These are phyloP conservation scores for Meandrusa payeni DNA, from an alignment of 2,888 invertebrate species.

Conservation along the genomic window DNA sequence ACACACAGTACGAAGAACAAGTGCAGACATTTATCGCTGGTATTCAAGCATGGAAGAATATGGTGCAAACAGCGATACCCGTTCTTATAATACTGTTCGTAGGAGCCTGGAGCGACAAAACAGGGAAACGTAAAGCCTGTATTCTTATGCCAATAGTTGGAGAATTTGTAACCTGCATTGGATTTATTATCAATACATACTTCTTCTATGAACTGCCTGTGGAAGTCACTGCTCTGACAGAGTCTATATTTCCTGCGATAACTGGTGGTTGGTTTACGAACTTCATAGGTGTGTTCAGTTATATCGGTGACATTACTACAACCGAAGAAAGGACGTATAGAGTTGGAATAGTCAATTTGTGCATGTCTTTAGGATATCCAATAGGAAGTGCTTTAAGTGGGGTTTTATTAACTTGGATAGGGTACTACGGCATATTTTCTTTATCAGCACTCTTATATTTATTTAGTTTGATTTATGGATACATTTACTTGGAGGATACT, in stretches of 20 bases:
- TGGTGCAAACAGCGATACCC: constrained; percentile 90
- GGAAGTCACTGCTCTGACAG: constrained; percentile 88
- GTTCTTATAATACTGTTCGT: constrained; percentile 90
- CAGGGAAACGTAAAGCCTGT: constrained; percentile 87
- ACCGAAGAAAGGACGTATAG: constrained; percentile 89
- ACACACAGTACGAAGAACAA: constrained; percentile 76
- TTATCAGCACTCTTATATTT: constrained; percentile 87
- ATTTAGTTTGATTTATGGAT: constrained; percentile 87
- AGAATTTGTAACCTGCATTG: constrained; percentile 88
- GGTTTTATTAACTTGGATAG: constrained; percentile 84
- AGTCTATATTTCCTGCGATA: constrained; percentile 89
- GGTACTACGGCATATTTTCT: constrained; percentile 90
- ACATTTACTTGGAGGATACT: constrained; percentile 84
- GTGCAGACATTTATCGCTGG: constrained; percentile 87
- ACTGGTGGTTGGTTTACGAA: constrained; percentile 94
- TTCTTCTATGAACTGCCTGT: constrained; percentile 89
- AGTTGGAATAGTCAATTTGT: constrained; percentile 93
- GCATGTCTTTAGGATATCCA: constrained; percentile 92
- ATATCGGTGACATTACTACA: constrained; percentile 92
- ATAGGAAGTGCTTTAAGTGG: constrained; percentile 94
- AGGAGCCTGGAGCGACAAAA: constrained; percentile 89
- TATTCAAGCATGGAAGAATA: constrained; percentile 92
- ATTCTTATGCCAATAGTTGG: constrained; percentile 91
- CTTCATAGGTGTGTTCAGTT: constrained; percentile 93
- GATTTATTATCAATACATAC: constrained; percentile 89